Base-by-base conservation (phyloP, 2,888 invertebrate genomes). In the Sthenelais limicola region DNA sequence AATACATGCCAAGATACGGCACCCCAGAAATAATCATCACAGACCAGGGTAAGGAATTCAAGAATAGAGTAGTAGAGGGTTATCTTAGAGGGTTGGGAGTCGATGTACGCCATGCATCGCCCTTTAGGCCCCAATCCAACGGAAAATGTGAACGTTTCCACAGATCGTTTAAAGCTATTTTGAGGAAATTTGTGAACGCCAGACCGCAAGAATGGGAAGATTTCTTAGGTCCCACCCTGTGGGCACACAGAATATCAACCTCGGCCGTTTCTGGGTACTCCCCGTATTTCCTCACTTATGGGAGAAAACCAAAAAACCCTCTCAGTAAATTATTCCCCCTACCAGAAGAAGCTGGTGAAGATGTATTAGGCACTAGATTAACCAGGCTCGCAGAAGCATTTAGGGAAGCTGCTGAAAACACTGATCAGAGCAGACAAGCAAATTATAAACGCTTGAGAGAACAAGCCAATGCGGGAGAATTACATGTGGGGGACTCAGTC, bases 121-220 rank as follows among this genome's bases (percentile, higher is more conserved):
- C 70, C 5, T 70, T 54, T 38, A 33, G 56, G 21, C 70, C 70
- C 5, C 24, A 33, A 38, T 32, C 54, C 4, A 70, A 70, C 38
- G 43, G 47, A n/a, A 18, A 26, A 9, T 26, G 33, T 5, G 70
- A 70, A 24, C 7, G 68, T 30, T 32, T 51, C 28, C 49, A 68
- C 28, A 3, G 68, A 28, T 51, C 68, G 5, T 7, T 49, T 5
- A 68, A 68, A 21, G 49, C 24, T 21, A 68, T 68, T 49, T 26
- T 68, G n/a, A 43, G 51, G 30, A 68, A 68, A 32, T 32, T 68
- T 30, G 68, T 68, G 51, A 51, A 68, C 26, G 47, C n/a, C 18
- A n/a, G 21, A 30, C 26, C 51, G 30, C 26, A 9, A 5, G 49
- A 28, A 21, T 68, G 68, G 68, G 68, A 68, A 33, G 24, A 51